phyloP scores from a whole-genome alignment of 1,140 invertebrate species.

The Musca domestica region DNA sequence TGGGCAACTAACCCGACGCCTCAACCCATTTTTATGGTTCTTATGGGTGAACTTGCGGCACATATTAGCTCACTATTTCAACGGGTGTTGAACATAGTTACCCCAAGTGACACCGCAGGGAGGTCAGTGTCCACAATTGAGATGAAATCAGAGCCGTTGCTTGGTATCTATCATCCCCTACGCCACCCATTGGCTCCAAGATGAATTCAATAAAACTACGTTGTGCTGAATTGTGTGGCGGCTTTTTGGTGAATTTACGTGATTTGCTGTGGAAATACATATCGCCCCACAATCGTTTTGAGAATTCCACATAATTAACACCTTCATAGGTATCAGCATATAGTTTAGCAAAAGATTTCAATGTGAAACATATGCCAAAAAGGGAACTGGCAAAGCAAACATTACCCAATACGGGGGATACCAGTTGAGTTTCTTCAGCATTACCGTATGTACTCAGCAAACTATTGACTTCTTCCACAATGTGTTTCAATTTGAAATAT shows the following conservation, averaged over 20 bases:
- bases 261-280: constrained; percentile 98
- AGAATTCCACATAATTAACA: constrained; percentile 83
- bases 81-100: too few relatives aligned
- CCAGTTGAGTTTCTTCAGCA: constrained; percentile 62
- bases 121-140: too few relatives aligned
- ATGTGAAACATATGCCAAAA: constrained; percentile 95
- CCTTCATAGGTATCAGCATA: constrained; percentile 75
- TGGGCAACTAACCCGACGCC: too few relatives aligned
- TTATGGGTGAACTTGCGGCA: too few relatives aligned
- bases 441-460: constrained; percentile 63
- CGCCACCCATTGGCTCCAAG: constrained; percentile 92
- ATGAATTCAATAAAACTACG: constrained; percentile 99
- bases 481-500: constrained; percentile 97
- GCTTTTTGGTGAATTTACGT: constrained; percentile 92
- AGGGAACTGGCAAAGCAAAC: constrained; percentile 98
- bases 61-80: too few relatives aligned
- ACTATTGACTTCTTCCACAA: constrained; percentile 96
- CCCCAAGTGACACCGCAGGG: too few relatives aligned
- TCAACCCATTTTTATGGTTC: too few relatives aligned
- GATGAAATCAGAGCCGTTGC: too few relatives aligned
- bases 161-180: too few relatives aligned
- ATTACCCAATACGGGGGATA: constrained; percentile 73
- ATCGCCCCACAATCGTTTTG: constrained; percentile 96
- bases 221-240: constrained; percentile 85
- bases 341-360: constrained; percentile 94